A percentile compares a stretch with the other conserved stretches of the same genome.
phyloP scores from a whole-genome alignment of 2,797 vertebrate genomes.

The Semaprochilodus insignis region DNA sequence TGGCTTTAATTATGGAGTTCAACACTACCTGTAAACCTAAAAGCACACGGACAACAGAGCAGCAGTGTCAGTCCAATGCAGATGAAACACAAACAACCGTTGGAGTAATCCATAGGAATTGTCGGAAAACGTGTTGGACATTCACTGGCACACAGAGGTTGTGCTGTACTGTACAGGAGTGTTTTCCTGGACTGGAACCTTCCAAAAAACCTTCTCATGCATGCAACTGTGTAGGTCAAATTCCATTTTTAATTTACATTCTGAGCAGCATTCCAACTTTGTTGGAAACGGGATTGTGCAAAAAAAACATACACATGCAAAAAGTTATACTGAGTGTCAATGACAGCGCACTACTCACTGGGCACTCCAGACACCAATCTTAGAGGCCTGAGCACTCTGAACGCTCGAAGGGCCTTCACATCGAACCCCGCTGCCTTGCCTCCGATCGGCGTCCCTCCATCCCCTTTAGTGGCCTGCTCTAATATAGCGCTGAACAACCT shows the following conservation, averaged over 20 bases:
- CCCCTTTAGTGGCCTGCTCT: conserved; percentile 98
- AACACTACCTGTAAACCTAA: conserved; percentile 96
- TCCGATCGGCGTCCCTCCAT: conserved; percentile 92
- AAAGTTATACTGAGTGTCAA: not conserved
- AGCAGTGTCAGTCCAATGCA: not conserved
- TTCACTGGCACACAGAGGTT: too few species aligned
- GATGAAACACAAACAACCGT: too few species aligned
- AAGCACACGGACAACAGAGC: conserved; percentile 9
- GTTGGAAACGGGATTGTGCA: too few species aligned
- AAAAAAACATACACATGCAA: too few species aligned
- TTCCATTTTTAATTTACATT: too few species aligned
- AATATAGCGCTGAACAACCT: conserved; percentile 99
- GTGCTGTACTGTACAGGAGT: too few species aligned
- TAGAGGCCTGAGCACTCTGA: conserved; percentile 94
- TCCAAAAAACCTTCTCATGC: too few species aligned
- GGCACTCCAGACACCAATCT: conserved; percentile 97
- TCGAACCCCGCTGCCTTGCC: conserved; percentile 97
- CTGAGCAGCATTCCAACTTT: too few species aligned
- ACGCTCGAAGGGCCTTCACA: conserved; percentile 96
- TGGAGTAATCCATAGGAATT: too few species aligned
- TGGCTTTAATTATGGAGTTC: conserved; percentile 99
- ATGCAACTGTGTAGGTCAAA: too few species aligned
- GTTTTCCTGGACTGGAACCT: too few species aligned
- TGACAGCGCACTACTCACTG: conserved; percentile 84
- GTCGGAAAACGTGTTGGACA: too few species aligned